Evolutionary conservation across 2,888 invertebrate species (phyloP).

Genomic region (Tricholauxania praeusta): DNA sequence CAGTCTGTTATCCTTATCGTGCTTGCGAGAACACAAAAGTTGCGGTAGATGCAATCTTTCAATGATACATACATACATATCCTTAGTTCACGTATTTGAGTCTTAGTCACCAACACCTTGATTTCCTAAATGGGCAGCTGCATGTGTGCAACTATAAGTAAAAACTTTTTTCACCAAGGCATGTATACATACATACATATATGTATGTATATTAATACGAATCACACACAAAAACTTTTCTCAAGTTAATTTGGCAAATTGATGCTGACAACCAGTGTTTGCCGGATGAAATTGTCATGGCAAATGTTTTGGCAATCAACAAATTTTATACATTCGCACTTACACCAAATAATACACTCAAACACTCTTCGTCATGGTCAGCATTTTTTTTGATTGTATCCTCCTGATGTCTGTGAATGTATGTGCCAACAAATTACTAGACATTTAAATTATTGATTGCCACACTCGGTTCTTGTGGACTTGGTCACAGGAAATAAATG

Average conservation of each 20-base stretch:
- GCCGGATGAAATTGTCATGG: conserved; percentile 42
- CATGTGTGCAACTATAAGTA: too few species aligned
- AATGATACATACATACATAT: too few species aligned
- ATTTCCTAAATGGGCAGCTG: too few species aligned
- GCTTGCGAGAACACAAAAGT: too few species aligned
- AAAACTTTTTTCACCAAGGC: too few species aligned
- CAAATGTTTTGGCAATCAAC: conserved; percentile 35
- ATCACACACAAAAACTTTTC: neutral
- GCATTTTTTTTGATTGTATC: neutral
- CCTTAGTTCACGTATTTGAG: too few species aligned
- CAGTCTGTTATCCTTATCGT: too few species aligned
- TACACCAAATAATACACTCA: neutral
- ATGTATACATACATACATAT: too few species aligned
- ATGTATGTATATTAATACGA: too few species aligned
- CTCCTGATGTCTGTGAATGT: neutral
- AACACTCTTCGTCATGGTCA: neutral
- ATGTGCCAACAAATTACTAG: conserved; percentile 11
- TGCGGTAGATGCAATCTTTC: too few species aligned
- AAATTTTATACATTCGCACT: conserved; percentile 1
- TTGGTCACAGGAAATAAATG: neutral
- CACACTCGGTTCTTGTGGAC: neutral
- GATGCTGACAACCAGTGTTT: conserved; percentile 41
- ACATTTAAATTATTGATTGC: conserved; percentile 27
- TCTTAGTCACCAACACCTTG: too few species aligned
- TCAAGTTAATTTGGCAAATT: conserved; percentile 42